Evolutionary conservation across 2,113 vertebrate species (phyloP), one percentile per base, ranked within the genome.

Genomic region (Alaudala cheleensis): DNA sequence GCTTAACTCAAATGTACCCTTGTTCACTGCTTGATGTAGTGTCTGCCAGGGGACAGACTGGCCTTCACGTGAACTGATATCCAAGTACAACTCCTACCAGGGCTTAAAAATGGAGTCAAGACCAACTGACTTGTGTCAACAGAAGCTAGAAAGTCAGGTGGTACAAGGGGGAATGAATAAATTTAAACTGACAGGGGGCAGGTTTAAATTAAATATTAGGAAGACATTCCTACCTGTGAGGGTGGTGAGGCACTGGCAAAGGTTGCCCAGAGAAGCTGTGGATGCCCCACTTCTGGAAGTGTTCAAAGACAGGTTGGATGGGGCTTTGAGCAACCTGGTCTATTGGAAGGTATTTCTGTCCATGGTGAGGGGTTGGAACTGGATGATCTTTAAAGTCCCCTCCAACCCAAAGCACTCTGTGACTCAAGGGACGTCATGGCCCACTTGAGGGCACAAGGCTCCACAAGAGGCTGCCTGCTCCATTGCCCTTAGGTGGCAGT

Each of bases 61-160:
- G 33, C 14, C 49, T 85, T 19, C 49, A 26, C 20, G 31, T 26
- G 49, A 81, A 40, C 40, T 64, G 51, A 44, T 45, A 51, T 1
- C 24, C 44, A 78, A 54, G 17, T 10, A 51, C 33, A 77, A 31
- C 37, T 56, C 49, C 44, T 16, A 56, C 3, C 23, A 82, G 39
- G 47, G 37, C 42, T 31, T 77, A 80, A 94, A 77, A 47, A 49
- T 45, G 14, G 58, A 92, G 34, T 56, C 40, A 85, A 53, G 29
- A 57, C 14, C 29, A 57, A 87, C 0, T 1, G 5, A 40, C 18
- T 64, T 71, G 21, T 1, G 1, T 23, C 1, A 1, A 28, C 9
- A 34, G 16, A 89, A 57, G 47, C 13, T 31, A 58, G 73, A 73
- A 44, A 25, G 20, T 62, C 42, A 69, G 95, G 22, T 33, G 31